Evolutionary conservation across 2,888 invertebrate genomes (phyloP), one percentile per base, ranked within the genome.

Genomic region (Drosophila lacicola): DNA sequence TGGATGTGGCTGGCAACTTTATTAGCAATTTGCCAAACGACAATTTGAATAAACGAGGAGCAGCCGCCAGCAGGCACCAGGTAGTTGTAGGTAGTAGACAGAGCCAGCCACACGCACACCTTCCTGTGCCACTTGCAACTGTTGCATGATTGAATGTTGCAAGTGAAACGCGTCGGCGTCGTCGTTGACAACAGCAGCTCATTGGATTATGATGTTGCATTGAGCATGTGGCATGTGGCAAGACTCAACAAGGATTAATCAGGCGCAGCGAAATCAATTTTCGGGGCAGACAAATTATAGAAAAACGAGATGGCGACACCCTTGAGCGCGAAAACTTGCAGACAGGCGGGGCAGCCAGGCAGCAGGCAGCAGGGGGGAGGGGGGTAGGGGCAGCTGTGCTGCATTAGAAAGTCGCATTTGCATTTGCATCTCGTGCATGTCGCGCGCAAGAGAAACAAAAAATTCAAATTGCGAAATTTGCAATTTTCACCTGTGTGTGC

Each of bases 21-120:
- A 84, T 84, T 86, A 71, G 55, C 83, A 74, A 88, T 88, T 88
- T 86, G 83, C 78, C 84, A 83, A 57, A 45, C 64, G 69, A 57
- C 78, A 68, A 82, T 88, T 88, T 85, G 74, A 79, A 82, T 80
- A 80, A 71, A 69, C 58, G 55, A 47, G 54, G 19, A 49, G 34
- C 14, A 9, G 49, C 14, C 46, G 51, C 50, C 56, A 36, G 57
- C 36, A 58, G 64, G 57, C 54, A 56, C 62, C 67, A 39, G 56
- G 50, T 29, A 21, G 42, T 19, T 44, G 39, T 21, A 44, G 56
- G 34, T 34, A 33, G 62, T 17, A 36, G 49, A 33, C 37, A 57
- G 50, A 25, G 39, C 33, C 19, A 41, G 13, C 9, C 17, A 17
- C 17, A 45, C 46, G 63, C 57, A 57, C 69, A 62, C 61, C 56